Evolutionary conservation across 2,113 vertebrate species (phyloP).

Genomic region (Ahaetulla prasina): DNA sequence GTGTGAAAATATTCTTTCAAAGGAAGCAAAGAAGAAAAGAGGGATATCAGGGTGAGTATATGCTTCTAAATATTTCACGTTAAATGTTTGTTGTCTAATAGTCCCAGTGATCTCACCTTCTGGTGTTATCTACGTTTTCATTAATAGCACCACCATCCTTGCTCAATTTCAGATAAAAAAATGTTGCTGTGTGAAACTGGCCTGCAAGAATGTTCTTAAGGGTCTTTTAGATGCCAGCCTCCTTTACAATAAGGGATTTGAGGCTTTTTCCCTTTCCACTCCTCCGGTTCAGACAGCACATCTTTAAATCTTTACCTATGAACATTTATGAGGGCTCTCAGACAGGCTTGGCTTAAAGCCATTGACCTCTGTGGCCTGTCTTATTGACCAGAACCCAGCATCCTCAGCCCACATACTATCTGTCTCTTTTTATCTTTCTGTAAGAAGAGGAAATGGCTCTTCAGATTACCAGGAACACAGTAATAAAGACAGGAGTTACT

Average conservation of each 20-base stretch:
- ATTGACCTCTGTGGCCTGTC: slow-evolving; percentile 68
- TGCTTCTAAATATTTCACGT: slow-evolving; percentile 20
- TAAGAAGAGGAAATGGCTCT: slow-evolving; percentile 67
- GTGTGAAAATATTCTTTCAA: slow-evolving; percentile 14
- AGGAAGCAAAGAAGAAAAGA: slow-evolving; percentile 14
- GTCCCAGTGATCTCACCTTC: slow-evolving; percentile 46
- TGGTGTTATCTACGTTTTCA: slow-evolving; percentile 2
- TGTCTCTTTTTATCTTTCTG: slow-evolving; percentile 57
- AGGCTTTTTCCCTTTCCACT: slow-evolving; percentile 43
- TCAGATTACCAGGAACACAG: slow-evolving; percentile 58
- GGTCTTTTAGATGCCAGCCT: slow-evolving; percentile 54
- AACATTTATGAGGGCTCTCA: slow-evolving; percentile 71
- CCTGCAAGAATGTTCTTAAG: slow-evolving; percentile 57
- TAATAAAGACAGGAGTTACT: slow-evolving; percentile 60
- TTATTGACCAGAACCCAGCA: slow-evolving; percentile 70
- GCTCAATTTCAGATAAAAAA: slow-evolving; percentile 47
- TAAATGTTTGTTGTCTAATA: not conserved
- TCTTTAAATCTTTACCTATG: slow-evolving; percentile 67
- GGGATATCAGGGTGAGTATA: not conserved
- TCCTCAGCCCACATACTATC: slow-evolving; percentile 63
- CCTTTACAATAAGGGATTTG: slow-evolving; percentile 55
- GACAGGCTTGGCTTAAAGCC: slow-evolving; percentile 60
- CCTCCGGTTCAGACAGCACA: slow-evolving; percentile 43
- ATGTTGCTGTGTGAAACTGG: slow-evolving; percentile 49
- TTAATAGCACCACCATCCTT: not conserved